Evolutionary conservation across 2,888 invertebrate genomes (phyloP).

Genomic region (Neocrepidodera transversa): DNA sequence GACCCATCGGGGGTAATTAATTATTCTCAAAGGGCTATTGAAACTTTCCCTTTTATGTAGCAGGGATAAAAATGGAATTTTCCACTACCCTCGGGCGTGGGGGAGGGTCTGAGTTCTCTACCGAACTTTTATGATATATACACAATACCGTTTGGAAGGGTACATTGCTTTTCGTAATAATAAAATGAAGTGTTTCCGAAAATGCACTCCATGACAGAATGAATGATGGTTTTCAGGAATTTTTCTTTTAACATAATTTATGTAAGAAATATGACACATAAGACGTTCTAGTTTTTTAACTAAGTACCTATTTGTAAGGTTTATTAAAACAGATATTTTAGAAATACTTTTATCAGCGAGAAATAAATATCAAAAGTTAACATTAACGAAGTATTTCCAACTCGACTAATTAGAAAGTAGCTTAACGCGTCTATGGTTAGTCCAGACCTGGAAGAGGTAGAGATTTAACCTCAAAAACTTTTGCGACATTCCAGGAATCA

Average conservation of each 20-base stretch:
- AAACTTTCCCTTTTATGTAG: slow-evolving; percentile 28
- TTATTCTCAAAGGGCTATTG: slow-evolving; percentile 31
- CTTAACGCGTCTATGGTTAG: no score
- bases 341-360: no score
- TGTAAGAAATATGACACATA: no score
- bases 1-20: slow-evolving; percentile 24
- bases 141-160: slow-evolving; percentile 9
- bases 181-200: slow-evolving; percentile 8
- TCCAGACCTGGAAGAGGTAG: no score
- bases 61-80: slow-evolving; percentile 29
- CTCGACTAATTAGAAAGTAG: no score
- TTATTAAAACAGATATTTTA: no score
- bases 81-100: slow-evolving; percentile 11
- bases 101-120: no score
- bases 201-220: background rate
- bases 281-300: no score
- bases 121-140: slow-evolving; percentile 9
- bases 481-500: background rate
- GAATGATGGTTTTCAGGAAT: background rate
- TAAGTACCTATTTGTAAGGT: no score
- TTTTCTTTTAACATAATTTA: no score
- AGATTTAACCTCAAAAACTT: background rate
- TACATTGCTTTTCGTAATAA: background rate
- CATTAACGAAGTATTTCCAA: no score
- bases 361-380: no score